A percentile compares a stretch with the other conserved stretches of the same genome.
phyloP scores from a whole-genome alignment of 2,113 vertebrate genomes.

The Hylia prasina region DNA sequence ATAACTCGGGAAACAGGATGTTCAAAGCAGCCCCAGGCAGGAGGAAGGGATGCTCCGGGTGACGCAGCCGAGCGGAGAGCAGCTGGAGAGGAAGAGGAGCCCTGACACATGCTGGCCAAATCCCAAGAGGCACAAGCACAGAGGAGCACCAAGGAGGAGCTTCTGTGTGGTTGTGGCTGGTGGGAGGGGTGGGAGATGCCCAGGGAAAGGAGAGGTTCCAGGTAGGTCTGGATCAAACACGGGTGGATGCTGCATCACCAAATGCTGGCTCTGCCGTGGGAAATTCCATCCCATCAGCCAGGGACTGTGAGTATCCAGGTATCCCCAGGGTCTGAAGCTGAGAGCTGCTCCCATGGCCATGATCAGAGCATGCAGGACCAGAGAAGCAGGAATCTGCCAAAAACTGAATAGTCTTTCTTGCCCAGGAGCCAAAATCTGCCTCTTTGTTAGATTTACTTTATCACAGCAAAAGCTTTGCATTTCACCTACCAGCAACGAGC shows the following conservation, averaged over 20 bases:
- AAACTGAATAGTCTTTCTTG: background rate
- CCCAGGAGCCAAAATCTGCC: background rate
- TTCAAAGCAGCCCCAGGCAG: background rate
- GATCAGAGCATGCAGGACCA: rapidly evolving
- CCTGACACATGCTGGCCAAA: background rate
- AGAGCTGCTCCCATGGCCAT: background rate
- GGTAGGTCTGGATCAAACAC: background rate
- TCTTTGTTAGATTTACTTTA: background rate
- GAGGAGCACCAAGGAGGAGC: background rate
- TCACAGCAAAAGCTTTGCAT: background rate
- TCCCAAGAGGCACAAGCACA: background rate
- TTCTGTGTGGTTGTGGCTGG: background rate
- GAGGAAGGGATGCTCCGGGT: background rate
- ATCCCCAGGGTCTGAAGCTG: background rate
- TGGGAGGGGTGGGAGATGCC: background rate
- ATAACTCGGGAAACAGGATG: background rate
- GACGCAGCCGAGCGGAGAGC: background rate
- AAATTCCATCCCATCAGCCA: rapidly evolving
- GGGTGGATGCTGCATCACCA: background rate
- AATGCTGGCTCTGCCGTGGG: background rate
- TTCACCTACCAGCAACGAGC: background rate
- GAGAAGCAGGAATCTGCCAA: background rate
- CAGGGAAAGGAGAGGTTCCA: background rate
- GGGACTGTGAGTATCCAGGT: background rate
- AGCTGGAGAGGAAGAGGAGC: slow-evolving; percentile 22